Base-by-base conservation (phyloP, 2,888 invertebrate genomes). In the Acleris literana region DNA sequence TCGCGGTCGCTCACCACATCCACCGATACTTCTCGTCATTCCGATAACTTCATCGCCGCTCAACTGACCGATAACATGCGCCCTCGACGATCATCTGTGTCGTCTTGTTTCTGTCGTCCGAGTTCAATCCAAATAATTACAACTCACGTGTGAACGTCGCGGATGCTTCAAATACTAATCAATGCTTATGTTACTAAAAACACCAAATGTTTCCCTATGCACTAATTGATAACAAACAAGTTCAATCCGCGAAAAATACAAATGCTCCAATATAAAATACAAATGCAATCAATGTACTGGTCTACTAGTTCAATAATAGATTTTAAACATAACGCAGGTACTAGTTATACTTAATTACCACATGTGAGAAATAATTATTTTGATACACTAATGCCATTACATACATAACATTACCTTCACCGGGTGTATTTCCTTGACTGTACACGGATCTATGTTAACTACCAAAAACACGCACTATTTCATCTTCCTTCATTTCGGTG, bases 1-100 rank as follows among this genome's bases (percentile, higher is more conserved):
- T 72, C 75, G 70, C 71, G 76, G 75, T 71, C 74, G 68, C 71
- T 70, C 76, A 80, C 76, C 73, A 77, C 84, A 84, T 69, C 68
- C 73, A 70, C 74, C 73, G 71, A 76, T 71, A 76, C 77, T 79
- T 77, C 74, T 77, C 72, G 69, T 70, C 72, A 70, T 73, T 22
- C 63, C 64, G 56, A 70, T 68, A 71, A 69, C 64, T 60, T 58
- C 71, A 69, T 70, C 54, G 54, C 64, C 71, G 71, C 74, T 75
- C 72, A 69, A 81, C 76, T 80, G 71, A 82, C 77, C 74, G 81
- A 73, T 84, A 79, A 84, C 80, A 75, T 87, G 87, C 90, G 90
- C 88, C 89, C 86, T 84, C 87, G 55, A 43, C 84, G 88, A 86
- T 86, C 90, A 88, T 89, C 58, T 72, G 71, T 70, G 60, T 72